A percentile compares a stretch with the other conserved stretches of the same genome.
These are phyloP conservation scores for Alentia gelatinosa DNA, from an alignment of 2,888 invertebrate species.

Conservation along the genomic window DNA sequence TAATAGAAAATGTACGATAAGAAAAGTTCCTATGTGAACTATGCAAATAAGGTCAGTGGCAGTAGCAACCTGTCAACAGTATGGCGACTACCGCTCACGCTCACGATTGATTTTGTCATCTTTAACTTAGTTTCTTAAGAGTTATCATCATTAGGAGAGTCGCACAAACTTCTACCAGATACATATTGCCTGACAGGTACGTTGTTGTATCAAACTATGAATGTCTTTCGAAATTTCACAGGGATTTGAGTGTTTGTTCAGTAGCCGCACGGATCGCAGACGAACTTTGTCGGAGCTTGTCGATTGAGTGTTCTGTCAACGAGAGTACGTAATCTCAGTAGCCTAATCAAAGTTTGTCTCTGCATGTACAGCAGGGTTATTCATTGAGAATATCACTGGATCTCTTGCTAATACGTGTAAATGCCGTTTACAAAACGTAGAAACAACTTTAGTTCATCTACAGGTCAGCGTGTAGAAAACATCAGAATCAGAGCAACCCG, in stretches of 20 bases:
- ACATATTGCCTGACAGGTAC: background rate
- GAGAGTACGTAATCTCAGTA: too few species aligned
- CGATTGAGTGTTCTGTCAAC: too few species aligned
- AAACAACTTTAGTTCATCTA: too few species aligned
- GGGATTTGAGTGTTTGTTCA: background rate
- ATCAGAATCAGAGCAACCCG: too few species aligned
- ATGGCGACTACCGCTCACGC: constrained; percentile 21
- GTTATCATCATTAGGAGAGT: background rate
- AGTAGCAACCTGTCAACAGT: constrained; percentile 35
- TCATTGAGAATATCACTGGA: too few species aligned
- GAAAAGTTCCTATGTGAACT: background rate
- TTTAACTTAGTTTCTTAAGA: background rate
- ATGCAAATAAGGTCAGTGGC: constrained; percentile 38
- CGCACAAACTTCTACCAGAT: background rate
- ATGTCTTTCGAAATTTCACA: background rate
- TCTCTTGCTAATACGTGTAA: too few species aligned
- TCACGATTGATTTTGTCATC: background rate
- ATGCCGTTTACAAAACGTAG: too few species aligned
- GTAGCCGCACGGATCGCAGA: background rate
- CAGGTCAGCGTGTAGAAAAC: too few species aligned
- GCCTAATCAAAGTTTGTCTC: too few species aligned
- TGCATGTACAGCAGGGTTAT: too few species aligned
- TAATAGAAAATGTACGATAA: background rate
- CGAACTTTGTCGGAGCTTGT: background rate
- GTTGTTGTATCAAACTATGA: background rate